Base-by-base conservation (phyloP, 2,113 vertebrate genomes). In the Phoenicopterus ruber region DNA sequence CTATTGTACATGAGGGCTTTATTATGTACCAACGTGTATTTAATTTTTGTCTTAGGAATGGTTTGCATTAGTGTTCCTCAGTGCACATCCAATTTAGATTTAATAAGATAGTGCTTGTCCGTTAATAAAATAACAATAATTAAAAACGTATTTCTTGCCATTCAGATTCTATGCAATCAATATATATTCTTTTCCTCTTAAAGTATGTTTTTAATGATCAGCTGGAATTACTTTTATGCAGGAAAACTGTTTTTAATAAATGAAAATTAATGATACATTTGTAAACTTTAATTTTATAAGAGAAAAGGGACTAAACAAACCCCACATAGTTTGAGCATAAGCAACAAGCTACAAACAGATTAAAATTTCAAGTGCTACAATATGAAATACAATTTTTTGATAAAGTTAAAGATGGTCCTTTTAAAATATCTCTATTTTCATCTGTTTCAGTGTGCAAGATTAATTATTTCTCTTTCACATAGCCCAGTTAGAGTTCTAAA, bases 111-210 rank as follows among this genome's bases (percentile, higher is more conserved):
- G 57, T 26, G 11, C 77, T 88, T 62, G 31, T 96, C 96, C 54
- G 9, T 96, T 97, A 96, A 94, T 95, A 96, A 95, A 94, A 95
- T 58, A 80, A 42, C 65, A 36, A 62, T 82, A 92, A 97, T 94
- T 85, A 73, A 95, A 97, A 97, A 31, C 50, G 49, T 94, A 83
- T 96, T 97, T 98, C 78, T 97, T 95, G 42, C 81, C 19, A 63
- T 92, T 97, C 61, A 93, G 69, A 90, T 91, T 76, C 31, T 77
- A 58, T 82, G 50, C 29, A 87, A 80, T 85, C 86, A 78, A 44
- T 93, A 44, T 84, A 44, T 88, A 82, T 67, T 76, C 63, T 88
- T 87, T 94, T n/a, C 26, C 28, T 87, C 44, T 79, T 91, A 42
- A 94, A 92, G 61, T 66, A 71, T 77, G 49, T 42, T 95, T 97